These are phyloP conservation scores for Pristionchus fissidentatus DNA, from an alignment of 2,888 invertebrate species.

Conservation along the genomic window DNA sequence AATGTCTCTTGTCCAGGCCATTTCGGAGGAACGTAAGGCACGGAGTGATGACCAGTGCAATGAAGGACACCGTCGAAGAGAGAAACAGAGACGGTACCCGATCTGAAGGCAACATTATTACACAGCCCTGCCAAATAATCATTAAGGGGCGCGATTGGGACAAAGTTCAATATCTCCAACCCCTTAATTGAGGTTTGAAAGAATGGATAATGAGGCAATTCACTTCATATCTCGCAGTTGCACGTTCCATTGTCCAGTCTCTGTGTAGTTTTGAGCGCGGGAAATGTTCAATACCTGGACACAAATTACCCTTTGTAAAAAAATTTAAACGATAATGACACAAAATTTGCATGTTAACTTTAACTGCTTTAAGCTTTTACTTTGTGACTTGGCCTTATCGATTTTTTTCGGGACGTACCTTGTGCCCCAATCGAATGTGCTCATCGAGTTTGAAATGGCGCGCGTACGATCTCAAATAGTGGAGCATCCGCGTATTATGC, in stretches of 20 bases:
- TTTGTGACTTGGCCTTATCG: neutral
- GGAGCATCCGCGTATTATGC: conserved; percentile 73
- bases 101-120: neutral
- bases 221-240: neutral
- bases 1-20: conserved; percentile 31
- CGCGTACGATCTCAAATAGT: conserved; percentile 68
- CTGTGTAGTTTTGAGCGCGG: neutral
- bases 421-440: conserved; percentile 64
- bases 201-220: neutral
- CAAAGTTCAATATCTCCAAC: neutral
- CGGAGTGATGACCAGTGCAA: conserved; percentile 38
- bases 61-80: conserved; percentile 35
- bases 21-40: neutral
- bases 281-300: conserved; percentile 1
- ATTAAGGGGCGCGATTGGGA: neutral
- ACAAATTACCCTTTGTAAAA: neutral
- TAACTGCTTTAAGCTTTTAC: no score
- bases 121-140: neutral
- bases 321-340: neutral
- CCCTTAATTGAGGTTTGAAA: neutral
- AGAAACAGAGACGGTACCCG: neutral
- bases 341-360: neutral
- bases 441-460: conserved; percentile 64
- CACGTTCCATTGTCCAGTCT: conserved; percentile 31
- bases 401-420: neutral